Conservation (phyloP, 2,888 invertebrate species). For the Aphodius sticticus region DNA sequence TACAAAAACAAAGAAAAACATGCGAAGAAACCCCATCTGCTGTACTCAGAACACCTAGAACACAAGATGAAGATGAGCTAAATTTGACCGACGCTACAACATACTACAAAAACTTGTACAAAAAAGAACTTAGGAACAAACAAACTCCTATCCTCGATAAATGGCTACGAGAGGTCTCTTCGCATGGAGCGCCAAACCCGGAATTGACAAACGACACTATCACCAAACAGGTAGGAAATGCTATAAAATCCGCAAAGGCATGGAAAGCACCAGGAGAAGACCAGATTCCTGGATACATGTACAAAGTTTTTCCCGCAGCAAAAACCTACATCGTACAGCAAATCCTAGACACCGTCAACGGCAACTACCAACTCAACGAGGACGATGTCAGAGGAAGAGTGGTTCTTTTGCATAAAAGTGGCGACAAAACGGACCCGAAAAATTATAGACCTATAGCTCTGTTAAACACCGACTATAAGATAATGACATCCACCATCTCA, state of each 20-base stretch:
- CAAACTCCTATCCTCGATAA: too few relatives aligned
- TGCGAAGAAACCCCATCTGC: too few relatives aligned
- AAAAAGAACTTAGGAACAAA: too few relatives aligned
- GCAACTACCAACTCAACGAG: background rate
- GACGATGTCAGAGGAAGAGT: conserved; percentile 19
- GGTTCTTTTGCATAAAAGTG: conserved; percentile 26
- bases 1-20: too few relatives aligned
- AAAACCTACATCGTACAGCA: conserved; percentile 21
- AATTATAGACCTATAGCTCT: conserved; percentile 32
- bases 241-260: conserved; percentile 29
- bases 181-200: too few relatives aligned
- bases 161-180: too few relatives aligned
- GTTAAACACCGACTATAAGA: conserved; percentile 32
- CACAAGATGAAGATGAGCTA: too few relatives aligned
- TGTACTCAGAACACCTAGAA: too few relatives aligned
- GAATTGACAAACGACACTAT: background rate
- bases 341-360: background rate
- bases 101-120: too few relatives aligned
- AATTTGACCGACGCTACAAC: too few relatives aligned
- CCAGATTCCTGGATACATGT: conserved; percentile 34
- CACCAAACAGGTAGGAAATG: background rate
- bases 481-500: conserved; percentile 25
- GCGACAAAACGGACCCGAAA: conserved; percentile 13
- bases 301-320: conserved; percentile 33
- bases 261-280: conserved; percentile 41